phyloP scores from a whole-genome alignment of 1,140 invertebrate genomes.

The Penaeus chinensis region DNA sequence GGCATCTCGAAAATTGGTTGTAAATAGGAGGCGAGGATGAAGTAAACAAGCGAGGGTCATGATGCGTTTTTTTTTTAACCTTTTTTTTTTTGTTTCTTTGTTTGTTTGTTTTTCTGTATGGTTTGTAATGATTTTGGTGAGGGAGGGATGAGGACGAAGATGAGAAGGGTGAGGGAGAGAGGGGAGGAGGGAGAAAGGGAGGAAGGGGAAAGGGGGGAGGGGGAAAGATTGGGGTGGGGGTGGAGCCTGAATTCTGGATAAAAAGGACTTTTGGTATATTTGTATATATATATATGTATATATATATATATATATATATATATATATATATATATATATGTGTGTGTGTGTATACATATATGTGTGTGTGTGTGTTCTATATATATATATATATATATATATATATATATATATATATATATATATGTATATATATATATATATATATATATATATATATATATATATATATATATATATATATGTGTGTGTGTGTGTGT shows the following conservation, averaged over 20 bases:
- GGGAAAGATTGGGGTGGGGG: background rate
- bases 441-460: conserved; percentile 3
- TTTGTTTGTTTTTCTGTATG: no score
- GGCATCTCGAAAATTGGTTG: background rate
- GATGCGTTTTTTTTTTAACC: no score
- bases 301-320: background rate
- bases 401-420: conserved; percentile 19
- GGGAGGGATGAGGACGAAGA: background rate
- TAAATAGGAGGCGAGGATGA: background rate
- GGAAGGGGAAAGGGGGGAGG: background rate
- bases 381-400: background rate
- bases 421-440: conserved; percentile 16
- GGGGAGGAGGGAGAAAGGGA: background rate
- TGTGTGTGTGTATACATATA: no score
- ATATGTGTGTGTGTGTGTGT: background rate
- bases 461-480: conserved; percentile 2
- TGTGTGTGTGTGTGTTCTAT: background rate
- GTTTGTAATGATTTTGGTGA: background rate
- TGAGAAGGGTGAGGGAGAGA: background rate
- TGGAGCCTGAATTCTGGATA: conserved; percentile 1
- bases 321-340: background rate
- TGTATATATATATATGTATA: background rate
- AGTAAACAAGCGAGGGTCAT: no score
- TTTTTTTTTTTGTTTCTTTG: no score
- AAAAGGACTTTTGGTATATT: background rate